Percentiles rank a stretch among this genome's conserved stretches.
Evolutionary conservation across 2,113 vertebrate genomes (phyloP).

Genomic region (Paradisaea rubra): DNA sequence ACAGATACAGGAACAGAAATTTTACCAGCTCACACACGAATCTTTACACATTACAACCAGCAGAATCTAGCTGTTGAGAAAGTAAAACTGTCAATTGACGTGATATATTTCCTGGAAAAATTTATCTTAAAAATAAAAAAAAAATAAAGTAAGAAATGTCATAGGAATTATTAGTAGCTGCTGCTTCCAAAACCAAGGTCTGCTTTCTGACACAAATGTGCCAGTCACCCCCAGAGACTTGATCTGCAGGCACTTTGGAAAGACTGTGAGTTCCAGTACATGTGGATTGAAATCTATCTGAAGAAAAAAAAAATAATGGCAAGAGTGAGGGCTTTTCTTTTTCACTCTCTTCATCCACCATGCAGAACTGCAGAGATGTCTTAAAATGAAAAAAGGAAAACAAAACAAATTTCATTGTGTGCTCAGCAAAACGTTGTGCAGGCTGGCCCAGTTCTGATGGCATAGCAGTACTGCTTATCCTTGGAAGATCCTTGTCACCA

Average conservation of each 20-base stretch:
- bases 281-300: background rate
- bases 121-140: background rate
- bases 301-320: background rate
- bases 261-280: background rate
- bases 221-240: background rate
- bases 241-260: background rate
- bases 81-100: background rate
- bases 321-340: background rate
- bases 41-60: background rate
- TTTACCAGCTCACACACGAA: background rate
- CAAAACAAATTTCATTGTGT: accelerated
- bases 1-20: background rate
- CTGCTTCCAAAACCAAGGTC: background rate
- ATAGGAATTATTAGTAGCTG: background rate
- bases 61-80: background rate
- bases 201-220: background rate
- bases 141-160: background rate
- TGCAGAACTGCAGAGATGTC: background rate
- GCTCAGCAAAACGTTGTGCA: background rate
- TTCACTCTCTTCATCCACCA: background rate
- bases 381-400: background rate
- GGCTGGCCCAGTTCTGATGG: accelerated
- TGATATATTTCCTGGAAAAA: background rate
- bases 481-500: background rate
- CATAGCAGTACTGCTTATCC: background rate